These are phyloP conservation scores for Tiaroga cobitis DNA, from an alignment of 2,797 vertebrate species.

Conservation along the genomic window DNA sequence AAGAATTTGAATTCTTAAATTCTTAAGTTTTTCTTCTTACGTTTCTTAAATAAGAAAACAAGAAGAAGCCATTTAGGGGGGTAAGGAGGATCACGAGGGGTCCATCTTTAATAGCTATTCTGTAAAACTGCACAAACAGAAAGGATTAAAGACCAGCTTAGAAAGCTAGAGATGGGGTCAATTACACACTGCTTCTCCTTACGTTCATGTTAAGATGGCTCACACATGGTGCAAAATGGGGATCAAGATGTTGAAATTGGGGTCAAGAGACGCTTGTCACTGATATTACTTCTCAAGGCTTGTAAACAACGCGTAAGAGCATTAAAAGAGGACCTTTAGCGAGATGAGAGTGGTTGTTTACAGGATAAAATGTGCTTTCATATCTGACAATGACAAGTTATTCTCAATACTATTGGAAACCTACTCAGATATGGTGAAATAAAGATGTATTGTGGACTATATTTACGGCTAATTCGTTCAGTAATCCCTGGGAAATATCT, in stretches of 20 bases:
- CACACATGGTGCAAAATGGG: conserved; percentile 61
- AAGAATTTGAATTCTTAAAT: too few relatives aligned
- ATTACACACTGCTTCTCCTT: conserved; percentile 62
- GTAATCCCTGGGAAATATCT: neutral
- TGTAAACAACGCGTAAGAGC: conserved; percentile 60
- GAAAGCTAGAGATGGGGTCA: conserved; percentile 61
- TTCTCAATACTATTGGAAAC: neutral
- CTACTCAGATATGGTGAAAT: neutral
- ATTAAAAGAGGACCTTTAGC: conserved; percentile 36
- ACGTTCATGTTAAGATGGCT: conserved; percentile 67
- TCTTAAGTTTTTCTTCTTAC: too few relatives aligned
- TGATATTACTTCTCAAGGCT: conserved; percentile 65
- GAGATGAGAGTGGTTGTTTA: conserved; percentile 14
- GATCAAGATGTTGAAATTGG: conserved; percentile 72
- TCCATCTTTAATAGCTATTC: neutral
- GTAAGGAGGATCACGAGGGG: conserved; percentile 23
- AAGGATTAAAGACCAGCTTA: conserved; percentile 73
- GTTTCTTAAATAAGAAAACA: too few relatives aligned
- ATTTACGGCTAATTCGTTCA: neutral
- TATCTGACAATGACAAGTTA: conserved; percentile 22
- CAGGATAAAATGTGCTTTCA: conserved; percentile 4
- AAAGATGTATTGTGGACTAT: conserved; percentile 4
- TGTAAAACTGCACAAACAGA: conserved; percentile 69
- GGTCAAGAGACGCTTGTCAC: conserved; percentile 75
- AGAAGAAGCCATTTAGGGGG: neutral